Percentiles rank a stretch among this genome's conserved stretches.
Evolutionary conservation across 2,888 invertebrate genomes (phyloP).

Genomic region (Lycaena phlaeas): DNA sequence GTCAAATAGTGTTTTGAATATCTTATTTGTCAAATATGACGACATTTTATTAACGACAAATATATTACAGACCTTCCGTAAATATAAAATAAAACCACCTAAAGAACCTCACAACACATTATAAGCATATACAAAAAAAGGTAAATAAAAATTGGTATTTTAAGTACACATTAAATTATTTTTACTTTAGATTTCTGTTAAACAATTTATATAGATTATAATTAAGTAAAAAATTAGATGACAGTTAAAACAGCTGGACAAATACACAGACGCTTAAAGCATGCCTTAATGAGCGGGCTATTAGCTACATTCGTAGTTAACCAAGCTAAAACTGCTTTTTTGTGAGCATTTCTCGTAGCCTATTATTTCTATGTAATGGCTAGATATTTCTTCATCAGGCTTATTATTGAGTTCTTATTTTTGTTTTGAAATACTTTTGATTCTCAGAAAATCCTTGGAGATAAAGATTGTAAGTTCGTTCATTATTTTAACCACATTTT

Average conservation of each 20-base stretch:
- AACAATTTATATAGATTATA: neutral
- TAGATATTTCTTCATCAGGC: constrained; percentile 3
- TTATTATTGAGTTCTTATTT: neutral
- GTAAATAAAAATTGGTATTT: neutral
- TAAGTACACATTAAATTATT: no score
- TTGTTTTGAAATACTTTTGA: neutral
- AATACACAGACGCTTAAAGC: no score
- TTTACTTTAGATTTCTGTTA: neutral
- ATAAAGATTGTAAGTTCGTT: neutral
- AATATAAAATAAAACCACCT: no score
- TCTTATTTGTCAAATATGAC: no score
- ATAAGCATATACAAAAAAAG: no score
- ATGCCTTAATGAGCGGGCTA: neutral
- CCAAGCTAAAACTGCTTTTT: constrained; percentile 4
- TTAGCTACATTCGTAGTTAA: neutral
- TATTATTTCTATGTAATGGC: neutral
- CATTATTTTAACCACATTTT: no score
- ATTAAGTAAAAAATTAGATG: constrained; percentile 1
- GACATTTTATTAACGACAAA: no score
- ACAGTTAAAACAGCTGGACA: neutral
- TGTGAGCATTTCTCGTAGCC: neutral
- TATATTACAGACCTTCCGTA: no score
- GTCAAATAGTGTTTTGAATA: no score
- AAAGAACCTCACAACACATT: no score
- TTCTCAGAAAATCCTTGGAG: neutral